Evolutionary conservation across 2,797 vertebrate species (phyloP), one percentile per base, ranked within the genome.

Genomic region (Sebastes melanostomus): DNA sequence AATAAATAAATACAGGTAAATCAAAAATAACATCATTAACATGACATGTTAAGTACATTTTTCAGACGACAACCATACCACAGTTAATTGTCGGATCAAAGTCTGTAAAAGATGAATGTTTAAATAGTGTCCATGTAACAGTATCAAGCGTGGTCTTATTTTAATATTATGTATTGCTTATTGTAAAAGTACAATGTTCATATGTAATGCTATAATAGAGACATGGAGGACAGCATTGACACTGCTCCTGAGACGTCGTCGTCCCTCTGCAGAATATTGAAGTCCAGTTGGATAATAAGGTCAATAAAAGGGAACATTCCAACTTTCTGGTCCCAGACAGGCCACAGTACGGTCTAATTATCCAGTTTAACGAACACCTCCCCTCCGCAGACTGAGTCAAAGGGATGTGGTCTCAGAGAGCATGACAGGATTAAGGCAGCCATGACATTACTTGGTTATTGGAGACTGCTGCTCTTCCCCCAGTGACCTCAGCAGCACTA

Each of bases 361-460:
- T 62, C 63, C 42, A 81, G 71, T 75, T 86, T 82, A 72, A 80
- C 10, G 16, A 88, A 55, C 73, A 71, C 59, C 70, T 80, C 77
- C 22, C 56, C 72, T 32, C 72, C 62, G 78, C 77, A 38, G 32
- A 54, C 71, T 55, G 22, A 13, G 72, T 66, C 72, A 72, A 61
- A 76, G 75, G 58, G 78, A 76, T 32, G 74, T 52, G 62, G 65
- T 70, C 77, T 54, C n/a, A 27, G 78, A 54, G 69, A 83, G 69
- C 18, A 5, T 77, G 78, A 83, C 84, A n/a, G 77, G 67, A 88
- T 83, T 68, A 69, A 78, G 65, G 56, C 83, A 75, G 42, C 62
- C 72, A 36, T 87, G 77, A 89, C 73, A 79, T 86, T 84, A 71
- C 72, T 78, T 36, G 25, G 36, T 78, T 83, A 66, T 25, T 66